Base-by-base conservation (phyloP, 2,888 invertebrate genomes). In the Gymnosoma rotundatum region DNA sequence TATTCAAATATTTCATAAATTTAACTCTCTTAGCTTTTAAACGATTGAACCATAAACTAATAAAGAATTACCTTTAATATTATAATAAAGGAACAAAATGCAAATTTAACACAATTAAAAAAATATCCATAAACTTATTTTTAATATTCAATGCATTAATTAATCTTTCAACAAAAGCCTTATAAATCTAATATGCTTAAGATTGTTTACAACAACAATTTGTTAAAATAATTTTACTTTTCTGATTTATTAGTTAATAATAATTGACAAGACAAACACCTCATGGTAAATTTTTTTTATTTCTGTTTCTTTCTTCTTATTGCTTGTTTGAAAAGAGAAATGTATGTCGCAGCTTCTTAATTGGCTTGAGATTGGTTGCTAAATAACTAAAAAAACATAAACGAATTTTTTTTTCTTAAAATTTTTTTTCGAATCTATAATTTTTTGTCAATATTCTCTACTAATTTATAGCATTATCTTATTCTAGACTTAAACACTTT, bases 341-440 rank as follows among this genome's bases (percentile, higher is more conserved):
- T 25, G 10, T 63, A 42, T 42, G 63, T 64, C 42, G 52, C 73
- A 63, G 63, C 63, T 54, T 63, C 63, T 63, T 63, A 74, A 54
- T 42, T 42, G 18, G 21, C 32, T 20, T 36, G n/a, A 42, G 25
- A 25, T 8, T 36, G 16, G 14, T 16, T 72, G 58, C 20, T 72
- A 18, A 38, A 38, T 8, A 42, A 42, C 32, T 42, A 63, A 20
- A 63, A 73, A 52, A 54, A 66, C 9, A 38, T 42, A 12, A 42
- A 36, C 36, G 52, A 66, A n/a, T n/a, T n/a, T n/a, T n/a, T n/a
- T n/a, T n/a, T n/a, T n/a, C n/a, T n/a, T n/a, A n/a, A n/a, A n/a
- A n/a, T n/a, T n/a, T n/a, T n/a, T 25, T 25, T 25, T 25, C 25
- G 4, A 2, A 25, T 25, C 25, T 2, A 25, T 25, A 25, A 25